Evolutionary conservation across 2,888 invertebrate species (phyloP).

Genomic region (Sinhomidia bicolor): DNA sequence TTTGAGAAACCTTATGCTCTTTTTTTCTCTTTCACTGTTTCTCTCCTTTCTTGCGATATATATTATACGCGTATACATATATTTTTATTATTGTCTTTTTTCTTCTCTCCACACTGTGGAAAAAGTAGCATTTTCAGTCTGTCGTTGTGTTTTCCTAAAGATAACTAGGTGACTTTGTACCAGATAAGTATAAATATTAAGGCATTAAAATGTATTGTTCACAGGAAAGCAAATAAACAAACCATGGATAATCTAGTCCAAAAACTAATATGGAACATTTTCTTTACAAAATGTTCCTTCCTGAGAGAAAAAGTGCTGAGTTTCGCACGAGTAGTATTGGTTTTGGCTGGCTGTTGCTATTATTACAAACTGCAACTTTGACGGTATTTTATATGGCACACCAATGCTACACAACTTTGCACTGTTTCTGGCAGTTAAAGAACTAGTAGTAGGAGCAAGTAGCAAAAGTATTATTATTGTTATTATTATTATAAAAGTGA

Average conservation of each 20-base stretch:
- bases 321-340: background rate
- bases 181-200: background rate
- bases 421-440: background rate
- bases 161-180: background rate
- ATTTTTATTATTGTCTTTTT: slow-evolving; percentile 65
- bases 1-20: slow-evolving; percentile 33
- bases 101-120: slow-evolving; percentile 1
- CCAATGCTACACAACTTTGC: background rate
- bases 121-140: slow-evolving; percentile 10
- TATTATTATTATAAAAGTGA: slow-evolving; percentile 36
- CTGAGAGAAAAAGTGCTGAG: slow-evolving; percentile 10
- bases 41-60: slow-evolving; percentile 46
- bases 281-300: slow-evolving; percentile 40
- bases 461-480: background rate
- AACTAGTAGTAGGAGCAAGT: background rate
- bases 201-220: background rate
- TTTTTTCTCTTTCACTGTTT: too few relatives aligned
- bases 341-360: background rate
- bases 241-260: slow-evolving; percentile 20
- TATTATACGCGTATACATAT: background rate
- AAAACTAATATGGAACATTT: slow-evolving; percentile 37
- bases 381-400: too few relatives aligned
- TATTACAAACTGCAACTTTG: background rate
- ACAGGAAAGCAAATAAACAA: background rate
- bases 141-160: background rate